Conservation (phyloP, 2,113 vertebrate genomes). For the Hippocampus barbouri region DNA sequence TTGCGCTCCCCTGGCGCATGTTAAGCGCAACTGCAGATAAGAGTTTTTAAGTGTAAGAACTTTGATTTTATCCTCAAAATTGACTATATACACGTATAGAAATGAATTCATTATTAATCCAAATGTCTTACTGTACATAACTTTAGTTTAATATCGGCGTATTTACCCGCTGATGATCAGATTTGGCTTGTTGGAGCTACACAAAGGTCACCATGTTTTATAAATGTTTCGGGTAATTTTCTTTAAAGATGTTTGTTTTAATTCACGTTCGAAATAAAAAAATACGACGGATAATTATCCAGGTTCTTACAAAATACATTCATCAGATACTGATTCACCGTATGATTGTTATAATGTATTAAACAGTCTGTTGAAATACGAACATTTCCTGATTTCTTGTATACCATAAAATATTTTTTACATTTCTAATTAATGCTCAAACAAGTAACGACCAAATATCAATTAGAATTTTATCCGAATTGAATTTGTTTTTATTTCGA, state of each 20-base stretch:
- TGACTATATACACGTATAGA: neutral
- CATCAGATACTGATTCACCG: neutral
- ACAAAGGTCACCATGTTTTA: neutral
- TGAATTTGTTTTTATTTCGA: neutral
- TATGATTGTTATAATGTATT: neutral
- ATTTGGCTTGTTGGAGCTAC: neutral
- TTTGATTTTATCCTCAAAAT: neutral
- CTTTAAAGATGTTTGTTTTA: neutral
- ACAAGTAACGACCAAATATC: neutral
- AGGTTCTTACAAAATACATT: neutral
- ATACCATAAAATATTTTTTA: neutral
- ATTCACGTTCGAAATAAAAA: neutral
- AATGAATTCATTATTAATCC: neutral
- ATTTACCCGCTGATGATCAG: neutral
- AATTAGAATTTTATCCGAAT: neutral
- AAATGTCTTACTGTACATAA: neutral
- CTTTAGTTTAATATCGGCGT: neutral
- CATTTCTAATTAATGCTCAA: neutral
- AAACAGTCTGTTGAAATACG: neutral
- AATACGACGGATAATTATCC: neutral
- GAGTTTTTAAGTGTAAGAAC: neutral
- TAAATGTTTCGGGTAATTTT: neutral
- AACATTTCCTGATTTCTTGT: neutral
- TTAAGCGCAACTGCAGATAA: constrained; percentile 55
- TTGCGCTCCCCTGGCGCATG: constrained; percentile 88